These are phyloP conservation scores for Nasonia giraulti DNA, from an alignment of 1,140 invertebrate genomes.

Conservation along the genomic window DNA sequence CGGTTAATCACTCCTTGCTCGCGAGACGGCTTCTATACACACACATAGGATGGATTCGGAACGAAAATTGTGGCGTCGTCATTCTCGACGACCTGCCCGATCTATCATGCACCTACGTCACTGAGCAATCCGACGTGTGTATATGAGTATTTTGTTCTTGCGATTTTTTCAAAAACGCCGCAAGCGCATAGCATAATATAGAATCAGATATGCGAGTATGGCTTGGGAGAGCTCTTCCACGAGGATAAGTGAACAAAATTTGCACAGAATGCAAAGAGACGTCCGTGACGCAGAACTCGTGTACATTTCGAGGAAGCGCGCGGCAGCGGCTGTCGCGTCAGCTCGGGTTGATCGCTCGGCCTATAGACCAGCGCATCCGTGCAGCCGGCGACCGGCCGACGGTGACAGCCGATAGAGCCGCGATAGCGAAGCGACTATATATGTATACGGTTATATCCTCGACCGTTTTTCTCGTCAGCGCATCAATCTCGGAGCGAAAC, in stretches of 20 bases:
- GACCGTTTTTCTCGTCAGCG: not conserved
- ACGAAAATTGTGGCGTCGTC: conserved; percentile 58
- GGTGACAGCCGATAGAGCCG: not conserved
- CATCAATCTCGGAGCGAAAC: not conserved
- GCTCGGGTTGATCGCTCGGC: not conserved
- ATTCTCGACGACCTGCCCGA: conserved; percentile 27
- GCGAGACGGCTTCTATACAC: not conserved
- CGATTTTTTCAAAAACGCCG: not conserved
- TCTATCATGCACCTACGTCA: not conserved
- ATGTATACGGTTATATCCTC: not conserved
- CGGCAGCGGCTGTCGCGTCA: not conserved
- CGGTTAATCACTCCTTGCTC: conserved; percentile 55
- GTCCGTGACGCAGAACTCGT: not conserved
- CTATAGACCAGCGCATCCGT: not conserved
- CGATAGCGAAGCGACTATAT: not conserved
- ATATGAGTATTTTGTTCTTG: not conserved
- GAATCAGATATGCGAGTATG: not conserved
- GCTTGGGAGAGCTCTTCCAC: not conserved
- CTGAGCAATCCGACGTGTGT: not conserved
- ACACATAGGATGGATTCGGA: conserved; percentile 18
- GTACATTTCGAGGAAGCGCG: not conserved
- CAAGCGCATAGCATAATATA: not conserved
- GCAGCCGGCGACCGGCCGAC: not conserved
- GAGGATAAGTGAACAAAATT: not conserved
- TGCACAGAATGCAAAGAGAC: not conserved